Conservation (phyloP, 2,797 vertebrate genomes). For the Sylvia borin region DNA sequence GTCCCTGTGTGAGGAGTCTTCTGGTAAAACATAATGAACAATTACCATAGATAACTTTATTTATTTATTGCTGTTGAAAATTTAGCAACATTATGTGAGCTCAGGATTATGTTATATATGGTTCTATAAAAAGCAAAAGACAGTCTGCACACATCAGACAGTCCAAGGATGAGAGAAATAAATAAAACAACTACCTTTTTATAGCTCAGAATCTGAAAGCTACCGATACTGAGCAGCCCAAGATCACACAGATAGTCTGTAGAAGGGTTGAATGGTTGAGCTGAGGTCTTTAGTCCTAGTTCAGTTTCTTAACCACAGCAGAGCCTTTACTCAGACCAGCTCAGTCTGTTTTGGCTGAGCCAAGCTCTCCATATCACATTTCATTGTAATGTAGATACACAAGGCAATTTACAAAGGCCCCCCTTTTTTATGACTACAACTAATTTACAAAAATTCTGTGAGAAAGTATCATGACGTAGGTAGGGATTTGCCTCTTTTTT, state of each 20-base stretch:
- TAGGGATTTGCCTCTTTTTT: background rate
- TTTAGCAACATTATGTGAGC: background rate
- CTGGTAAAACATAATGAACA: background rate
- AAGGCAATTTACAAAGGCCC: background rate
- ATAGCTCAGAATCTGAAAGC: background rate
- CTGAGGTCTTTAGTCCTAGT: background rate
- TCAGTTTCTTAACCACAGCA: background rate
- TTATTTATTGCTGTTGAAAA: background rate
- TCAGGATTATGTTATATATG: background rate
- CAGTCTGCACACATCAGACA: background rate
- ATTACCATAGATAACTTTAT: background rate
- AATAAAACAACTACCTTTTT: background rate
- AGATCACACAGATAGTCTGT: background rate
- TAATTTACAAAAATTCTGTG: background rate
- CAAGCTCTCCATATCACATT: background rate
- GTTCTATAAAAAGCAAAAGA: background rate
- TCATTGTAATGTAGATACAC: background rate
- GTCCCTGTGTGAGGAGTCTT: background rate
- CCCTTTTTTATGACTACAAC: slow-evolving; percentile 14
- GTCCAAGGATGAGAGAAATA: background rate
- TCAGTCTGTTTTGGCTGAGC: background rate
- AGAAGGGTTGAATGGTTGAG: background rate
- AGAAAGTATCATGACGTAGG: slow-evolving; percentile 20
- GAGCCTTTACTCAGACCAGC: background rate
- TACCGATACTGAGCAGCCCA: background rate